Evolutionary conservation across 2,797 vertebrate genomes (phyloP), one percentile per base, ranked within the genome.

Genomic region (Garrulus glandarius): DNA sequence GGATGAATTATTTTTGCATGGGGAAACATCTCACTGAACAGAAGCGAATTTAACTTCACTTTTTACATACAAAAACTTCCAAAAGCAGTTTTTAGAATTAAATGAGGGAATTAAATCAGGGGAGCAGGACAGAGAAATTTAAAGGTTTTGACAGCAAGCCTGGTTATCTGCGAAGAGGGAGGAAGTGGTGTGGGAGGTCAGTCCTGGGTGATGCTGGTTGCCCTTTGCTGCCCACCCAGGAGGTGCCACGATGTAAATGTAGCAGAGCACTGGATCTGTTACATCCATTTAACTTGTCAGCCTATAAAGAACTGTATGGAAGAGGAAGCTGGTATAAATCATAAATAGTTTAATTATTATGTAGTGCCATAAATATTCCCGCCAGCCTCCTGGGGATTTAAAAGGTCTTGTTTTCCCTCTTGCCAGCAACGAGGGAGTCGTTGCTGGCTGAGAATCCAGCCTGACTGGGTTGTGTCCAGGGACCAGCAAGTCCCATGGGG

Each of bases 231-330:
- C 56, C 52, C 4, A 1, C 5, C 4, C 52, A 4, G 49, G 15
- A 80, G 47, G 11, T 39, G 50, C 12, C 4, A 3, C 0, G 1
- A 3, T 7, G 10, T 29, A 3, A 75, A 43, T 5, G 24, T 3
- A 5, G 32, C 2, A 4, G 46, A 37, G 39, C n/a, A 9, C 43
- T 10, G 6, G 78, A 21, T 53, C 47, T 53, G 49, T 20, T 32
- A 20, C n/a, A 27, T n/a, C 46, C 65, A 10, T n/a, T 78, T 43
- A 57, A 46, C 55, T 55, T 5, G 0, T 64, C 65, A 56, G 2
- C 12, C 67, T 41, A 0, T 76, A 12, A 63, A 72, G 36, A 39
- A 21, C 80, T 1, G 1, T 20, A 26, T 30, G 39, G 72, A 50
- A 85, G 43, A 74, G 61, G 50, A 49, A 84, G 34, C 56, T 49